These are phyloP conservation scores for Brachypterus glaber DNA, from an alignment of 2,888 invertebrate genomes.

Conservation along the genomic window DNA sequence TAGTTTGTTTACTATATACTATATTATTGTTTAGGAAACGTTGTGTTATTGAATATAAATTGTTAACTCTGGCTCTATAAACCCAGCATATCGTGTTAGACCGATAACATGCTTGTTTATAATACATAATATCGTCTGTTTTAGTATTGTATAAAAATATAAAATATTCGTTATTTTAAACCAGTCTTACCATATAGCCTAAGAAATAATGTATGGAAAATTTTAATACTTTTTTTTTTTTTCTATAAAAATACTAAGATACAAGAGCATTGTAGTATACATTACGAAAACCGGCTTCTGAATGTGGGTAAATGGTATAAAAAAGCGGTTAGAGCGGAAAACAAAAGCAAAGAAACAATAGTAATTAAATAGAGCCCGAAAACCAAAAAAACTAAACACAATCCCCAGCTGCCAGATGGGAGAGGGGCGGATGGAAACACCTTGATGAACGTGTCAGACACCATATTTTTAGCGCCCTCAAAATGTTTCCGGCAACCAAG, in stretches of 20 bases:
- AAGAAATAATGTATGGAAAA: too few relatives aligned
- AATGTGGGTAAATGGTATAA: conserved; percentile 8
- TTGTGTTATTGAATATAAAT: too few relatives aligned
- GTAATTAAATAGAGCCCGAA: conserved; percentile 31
- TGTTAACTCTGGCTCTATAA: too few relatives aligned
- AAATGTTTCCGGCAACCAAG: conserved; percentile 48
- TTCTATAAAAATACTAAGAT: not conserved
- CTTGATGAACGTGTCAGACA: conserved; percentile 43
- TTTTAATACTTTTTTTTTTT: not conserved
- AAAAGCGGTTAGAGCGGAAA: conserved; percentile 5
- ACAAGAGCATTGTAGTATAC: conserved; percentile 4
- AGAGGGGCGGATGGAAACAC: conserved; percentile 42
- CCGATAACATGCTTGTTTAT: too few relatives aligned
- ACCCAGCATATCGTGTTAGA: too few relatives aligned
- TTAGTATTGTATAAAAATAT: too few relatives aligned
- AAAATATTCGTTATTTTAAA: too few relatives aligned
- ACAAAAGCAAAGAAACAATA: conserved; percentile 14
- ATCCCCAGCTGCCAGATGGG: conserved; percentile 37
- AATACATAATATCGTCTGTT: too few relatives aligned
- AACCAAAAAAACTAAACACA: conserved; percentile 37
- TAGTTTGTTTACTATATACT: too few relatives aligned
- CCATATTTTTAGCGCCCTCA: conserved; percentile 35
- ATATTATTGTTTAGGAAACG: too few relatives aligned
- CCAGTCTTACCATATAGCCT: too few relatives aligned
- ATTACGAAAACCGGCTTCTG: conserved; percentile 16